phyloP scores from a whole-genome alignment of 2,113 vertebrate genomes.

The Canis aureus region DNA sequence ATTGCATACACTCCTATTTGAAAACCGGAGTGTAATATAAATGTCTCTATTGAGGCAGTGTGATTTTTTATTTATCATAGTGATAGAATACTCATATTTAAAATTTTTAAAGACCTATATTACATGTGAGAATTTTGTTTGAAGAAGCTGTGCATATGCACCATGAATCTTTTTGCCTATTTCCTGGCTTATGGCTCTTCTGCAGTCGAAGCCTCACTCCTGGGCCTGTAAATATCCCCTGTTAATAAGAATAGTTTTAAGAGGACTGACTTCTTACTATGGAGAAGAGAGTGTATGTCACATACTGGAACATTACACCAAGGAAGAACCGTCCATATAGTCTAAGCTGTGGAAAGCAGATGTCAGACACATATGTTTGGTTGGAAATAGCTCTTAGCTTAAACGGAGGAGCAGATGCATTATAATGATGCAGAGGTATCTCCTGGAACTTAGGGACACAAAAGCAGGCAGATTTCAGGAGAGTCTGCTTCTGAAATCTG shows the following conservation, averaged over 20 bases:
- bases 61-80: conserved; percentile 52
- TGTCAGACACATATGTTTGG: neutral
- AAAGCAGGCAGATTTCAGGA: neutral
- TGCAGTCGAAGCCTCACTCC: neutral
- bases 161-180: neutral
- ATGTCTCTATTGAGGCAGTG: neutral
- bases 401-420: neutral
- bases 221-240: neutral
- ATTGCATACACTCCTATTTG: conserved; percentile 25
- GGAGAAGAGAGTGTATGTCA: neutral
- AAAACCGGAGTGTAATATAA: conserved; percentile 20
- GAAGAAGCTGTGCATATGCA: neutral
- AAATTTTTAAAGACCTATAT: neutral
- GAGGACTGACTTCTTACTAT: neutral
- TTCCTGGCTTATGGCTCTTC: neutral
- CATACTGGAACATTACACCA: neutral
- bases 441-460: neutral
- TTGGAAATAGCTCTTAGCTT: neutral
- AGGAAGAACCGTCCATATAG: neutral
- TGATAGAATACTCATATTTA: neutral
- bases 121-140: neutral
- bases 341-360: neutral
- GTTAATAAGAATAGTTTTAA: neutral
- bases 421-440: neutral
- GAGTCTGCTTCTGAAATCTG: neutral